Conservation (phyloP, 2,797 vertebrate genomes). For the Sebastes vulpes region DNA sequence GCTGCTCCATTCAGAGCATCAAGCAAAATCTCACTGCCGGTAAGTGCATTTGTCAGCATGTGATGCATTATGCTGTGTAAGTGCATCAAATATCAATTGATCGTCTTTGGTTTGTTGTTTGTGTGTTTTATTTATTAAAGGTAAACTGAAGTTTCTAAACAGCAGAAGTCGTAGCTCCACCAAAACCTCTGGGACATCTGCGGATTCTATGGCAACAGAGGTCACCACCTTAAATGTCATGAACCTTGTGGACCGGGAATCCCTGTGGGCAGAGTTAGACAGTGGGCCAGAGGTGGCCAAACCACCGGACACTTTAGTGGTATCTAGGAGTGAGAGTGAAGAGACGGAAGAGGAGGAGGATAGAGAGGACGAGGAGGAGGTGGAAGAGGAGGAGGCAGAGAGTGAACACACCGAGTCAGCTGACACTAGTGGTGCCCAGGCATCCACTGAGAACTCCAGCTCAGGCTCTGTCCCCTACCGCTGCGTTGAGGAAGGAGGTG, state of each 20-base stretch:
- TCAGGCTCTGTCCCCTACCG: conserved; percentile 88
- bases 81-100: not conserved
- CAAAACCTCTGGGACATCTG: conserved; percentile 59
- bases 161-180: conserved; percentile 81
- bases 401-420: conserved; percentile 96
- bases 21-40: conserved; percentile 88
- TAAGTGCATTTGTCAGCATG: conserved; percentile 57
- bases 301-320: conserved; percentile 44
- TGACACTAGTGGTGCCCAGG: conserved; percentile 89
- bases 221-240: conserved; percentile 84
- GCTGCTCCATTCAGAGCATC: conserved; percentile 90
- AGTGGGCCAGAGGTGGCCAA: conserved; percentile 82
- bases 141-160: conserved; percentile 83
- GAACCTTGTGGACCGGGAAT: conserved; percentile 91
- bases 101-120: not conserved
- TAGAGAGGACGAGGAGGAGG: conserved; percentile 19
- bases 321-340: conserved; percentile 71
- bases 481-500: conserved; percentile 69
- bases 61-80: not conserved
- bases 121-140: conserved; percentile 69
- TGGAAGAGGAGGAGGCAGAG: conserved; percentile 73
- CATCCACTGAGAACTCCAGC: conserved; percentile 92
- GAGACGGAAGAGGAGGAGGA: conserved; percentile 63
- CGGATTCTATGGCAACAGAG: conserved; percentile 78
- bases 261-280: conserved; percentile 94